Base-by-base conservation (phyloP, 2,888 invertebrate genomes). In the Nemurella pictetii region DNA sequence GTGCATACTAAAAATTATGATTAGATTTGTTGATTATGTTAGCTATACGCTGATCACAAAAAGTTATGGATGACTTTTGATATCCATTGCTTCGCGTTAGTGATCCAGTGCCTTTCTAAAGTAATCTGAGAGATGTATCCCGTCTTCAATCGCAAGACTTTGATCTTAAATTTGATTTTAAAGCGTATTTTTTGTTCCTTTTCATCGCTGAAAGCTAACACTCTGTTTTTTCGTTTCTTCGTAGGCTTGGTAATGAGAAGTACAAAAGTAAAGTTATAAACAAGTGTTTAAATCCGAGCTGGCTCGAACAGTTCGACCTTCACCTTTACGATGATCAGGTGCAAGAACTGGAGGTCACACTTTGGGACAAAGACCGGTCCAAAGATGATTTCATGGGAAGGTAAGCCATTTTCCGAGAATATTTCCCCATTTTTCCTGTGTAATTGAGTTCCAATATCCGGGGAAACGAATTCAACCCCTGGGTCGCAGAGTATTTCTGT, bases 301-400 rank as follows among this genome's bases (percentile, higher is more conserved):
- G 99, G 99, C 89, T 98, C 89, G 99, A 99, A 89, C 98, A 99
- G 91, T 98, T 99, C 89, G 99, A 99, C 90, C 92, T 99, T 32
- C 98, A 99, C 90, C 92, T 99, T 7, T 99, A 97, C 90, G 98
- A 78, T 30, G 78, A 78, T 29, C 95, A 97, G 88, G 96, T 97
- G 84, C 98, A 98, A 90, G 94, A 95, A 86, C 91, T 99, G 30
- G 98, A 99, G 90, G 94, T 99, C 85, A 95, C 96, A 0, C 94
- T 99, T 0, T 98, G 96, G 95, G 97, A 97, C 89, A 95, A 96
- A 88, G 96, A 97, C 88, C 93, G 94, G 87, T 94, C 95, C n/a
- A 95, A 95, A 88, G 97, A 97, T 89, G 96, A 97, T 89, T 94
- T 96, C 88, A 94, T 98, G 91, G 97, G 97, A 88, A 94, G 95